Evolutionary conservation across 2,888 invertebrate genomes (phyloP).

Genomic region (Galeruca laticollis): DNA sequence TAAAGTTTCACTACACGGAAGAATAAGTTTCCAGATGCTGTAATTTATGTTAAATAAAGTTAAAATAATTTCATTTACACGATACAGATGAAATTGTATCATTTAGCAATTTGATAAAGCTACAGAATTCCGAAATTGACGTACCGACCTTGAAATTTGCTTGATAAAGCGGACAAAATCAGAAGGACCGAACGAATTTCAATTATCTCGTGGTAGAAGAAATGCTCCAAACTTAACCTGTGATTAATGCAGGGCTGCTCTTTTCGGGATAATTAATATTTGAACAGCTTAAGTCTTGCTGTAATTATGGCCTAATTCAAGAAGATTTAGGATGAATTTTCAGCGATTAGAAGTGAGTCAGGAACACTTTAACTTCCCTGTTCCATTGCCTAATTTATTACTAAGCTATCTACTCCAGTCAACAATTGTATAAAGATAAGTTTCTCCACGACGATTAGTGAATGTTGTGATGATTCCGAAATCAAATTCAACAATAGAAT

Average conservation of each 20-base stretch:
- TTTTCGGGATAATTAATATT: conserved; percentile 31
- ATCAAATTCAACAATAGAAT: too few relatives aligned
- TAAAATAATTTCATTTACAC: conserved; percentile 4
- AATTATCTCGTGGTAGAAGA: background rate
- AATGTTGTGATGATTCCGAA: too few relatives aligned
- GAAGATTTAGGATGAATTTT: conserved; percentile 25
- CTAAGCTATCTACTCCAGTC: background rate
- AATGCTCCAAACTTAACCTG: conserved; percentile 24
- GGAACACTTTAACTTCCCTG: background rate
- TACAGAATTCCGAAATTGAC: background rate
- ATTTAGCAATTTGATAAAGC: conserved; percentile 19
- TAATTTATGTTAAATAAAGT: background rate
- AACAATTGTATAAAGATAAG: background rate
- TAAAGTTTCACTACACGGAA: too few relatives aligned
- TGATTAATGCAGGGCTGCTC: conserved; percentile 28
- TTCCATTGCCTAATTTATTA: background rate
- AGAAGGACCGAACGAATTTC: background rate
- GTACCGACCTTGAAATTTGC: background rate
- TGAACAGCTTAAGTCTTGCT: conserved; percentile 17
- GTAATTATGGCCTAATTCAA: conserved; percentile 28
- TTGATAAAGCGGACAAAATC: background rate
- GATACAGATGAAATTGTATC: conserved; percentile 15
- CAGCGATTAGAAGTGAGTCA: conserved; percentile 7
- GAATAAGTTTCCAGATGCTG: too few relatives aligned
- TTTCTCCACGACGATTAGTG: too few relatives aligned